Base-by-base conservation (phyloP, 2,797 vertebrate genomes). In the Molossus alvarezi region DNA sequence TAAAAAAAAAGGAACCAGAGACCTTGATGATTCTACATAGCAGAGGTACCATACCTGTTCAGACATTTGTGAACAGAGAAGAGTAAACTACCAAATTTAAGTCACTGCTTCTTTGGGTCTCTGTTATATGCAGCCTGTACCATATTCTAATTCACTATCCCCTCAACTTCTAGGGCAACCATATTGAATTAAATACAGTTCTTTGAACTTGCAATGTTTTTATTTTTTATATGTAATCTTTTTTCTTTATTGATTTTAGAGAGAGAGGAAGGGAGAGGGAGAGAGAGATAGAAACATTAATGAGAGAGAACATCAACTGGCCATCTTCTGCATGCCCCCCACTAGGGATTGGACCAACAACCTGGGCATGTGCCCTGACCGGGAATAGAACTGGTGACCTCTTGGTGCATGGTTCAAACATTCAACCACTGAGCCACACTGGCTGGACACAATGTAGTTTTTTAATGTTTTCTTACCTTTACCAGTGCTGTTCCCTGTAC, bases 381-480 rank as follows among this genome's bases (percentile, higher is more conserved):
- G 41, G 41, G 41, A 45, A 45, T 45, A 45, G 41, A 45, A 45
- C 5, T 45, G 41, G 41, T 6, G 41, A 45, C 41, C 41, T 45
- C 41, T 45, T 45, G 41, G 41, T 45, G 41, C 41, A 45, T 45
- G 41, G 41, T 5, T 45, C 41, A 45, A 45, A 45, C 41, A 45
- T 45, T 45, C 41, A 45, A 45, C 41, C 41, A 45, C 41, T 45
- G 41, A 45, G 41, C 41, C 41, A 45, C 41, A 45, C 41, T 45
- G 41, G 41, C 41, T 45, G 41, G 41, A 6, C 41, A 45, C 41
- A 45, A 23, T 71, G 33, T 58, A 17, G 6, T 48, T 92, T 88
- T 91, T 53, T 18, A 76, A 37, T 14, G 21, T 51, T 17, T 95
- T 95, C 79, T 93, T 81, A 53, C 37, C 15, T 91, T 76, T 57